Evolutionary conservation across 2,888 invertebrate genomes (phyloP), one percentile per base, ranked within the genome.

Genomic region (Trachelus troglodyta): DNA sequence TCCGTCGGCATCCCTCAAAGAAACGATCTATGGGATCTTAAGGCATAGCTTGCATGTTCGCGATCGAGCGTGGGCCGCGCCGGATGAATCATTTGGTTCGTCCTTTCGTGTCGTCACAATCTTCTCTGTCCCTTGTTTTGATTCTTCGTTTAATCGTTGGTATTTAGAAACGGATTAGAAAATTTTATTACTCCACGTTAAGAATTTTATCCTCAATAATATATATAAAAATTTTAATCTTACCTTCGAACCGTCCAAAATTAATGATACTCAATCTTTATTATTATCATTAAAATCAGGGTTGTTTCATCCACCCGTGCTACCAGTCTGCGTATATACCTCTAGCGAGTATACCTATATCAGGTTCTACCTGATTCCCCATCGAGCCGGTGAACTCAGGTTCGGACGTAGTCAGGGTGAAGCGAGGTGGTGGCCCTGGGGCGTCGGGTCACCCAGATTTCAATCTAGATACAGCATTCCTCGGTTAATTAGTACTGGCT

Each of bases 401-500:
- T 81, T 80, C 75, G 84, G 84, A 82, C 83, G 81, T 75, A 81
- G 83, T 80, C 83, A 82, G 81, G 87, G 86, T 88, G 83, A 85
- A 83, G 77, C 85, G 84, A 89, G 90, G 90, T 90, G 90, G 86
- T 86, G 90, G 89, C 90, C 90, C 88, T 87, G 83, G 90, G 90
- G 90, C 89, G 88, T 88, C 88, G 87, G 90, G 90, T 91, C 91
- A 91, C 89, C 90, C 89, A 90, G 91, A 91, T 91, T 91, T 91
- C 90, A 91, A 91, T 90, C 91, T 91, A 91, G 90, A 90, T 90
- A 90, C 89, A 88, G 90, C 90, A 90, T 90, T 90, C 90, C 90
- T 85, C 89, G 89, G 89, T 90, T 90, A 90, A 90, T 90, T 90
- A 90, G 90, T 90, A 89, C 88, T 86, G 89, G 87, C 89, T 89